A percentile compares a stretch with the other conserved stretches of the same genome.
Conservation (phyloP, 2,113 vertebrate species). For the Aspidoscelis tigris region DNA sequence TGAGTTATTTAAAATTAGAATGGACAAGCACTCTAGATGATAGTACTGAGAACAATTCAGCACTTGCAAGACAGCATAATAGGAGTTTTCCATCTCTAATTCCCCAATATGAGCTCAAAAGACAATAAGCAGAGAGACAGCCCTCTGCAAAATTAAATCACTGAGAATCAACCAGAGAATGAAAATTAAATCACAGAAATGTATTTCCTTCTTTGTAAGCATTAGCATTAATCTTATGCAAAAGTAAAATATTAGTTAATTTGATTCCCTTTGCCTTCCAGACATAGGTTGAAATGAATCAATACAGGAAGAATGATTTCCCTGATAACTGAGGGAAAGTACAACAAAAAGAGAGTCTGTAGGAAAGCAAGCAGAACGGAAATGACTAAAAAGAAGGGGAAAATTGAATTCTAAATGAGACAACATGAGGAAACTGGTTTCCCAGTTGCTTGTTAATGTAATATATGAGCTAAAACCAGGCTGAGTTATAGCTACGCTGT, state of each 20-base stretch:
- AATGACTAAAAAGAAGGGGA: slow-evolving; percentile 30
- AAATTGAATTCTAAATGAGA: neutral
- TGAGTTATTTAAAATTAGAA: slow-evolving; percentile 46
- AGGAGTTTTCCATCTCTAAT: slow-evolving; percentile 48
- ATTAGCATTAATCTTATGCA: slow-evolving; percentile 71
- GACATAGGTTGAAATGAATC: slow-evolving; percentile 64
- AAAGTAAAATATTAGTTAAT: slow-evolving; percentile 74
- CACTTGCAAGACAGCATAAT: slow-evolving; percentile 44
- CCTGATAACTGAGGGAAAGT: slow-evolving; percentile 54
- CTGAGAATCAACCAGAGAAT: slow-evolving; percentile 61
- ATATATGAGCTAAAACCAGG: neutral
- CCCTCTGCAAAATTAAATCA: slow-evolving; percentile 69
- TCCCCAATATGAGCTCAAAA: slow-evolving; percentile 45
- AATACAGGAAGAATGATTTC: slow-evolving; percentile 61
- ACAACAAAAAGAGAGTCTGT: neutral
- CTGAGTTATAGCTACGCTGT: slow-evolving; percentile 19
- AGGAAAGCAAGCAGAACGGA: slow-evolving; percentile 45
- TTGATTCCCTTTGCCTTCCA: slow-evolving; percentile 68
- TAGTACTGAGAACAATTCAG: slow-evolving; percentile 6
- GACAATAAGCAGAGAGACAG: slow-evolving; percentile 70
- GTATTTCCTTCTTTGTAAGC: slow-evolving; percentile 69
- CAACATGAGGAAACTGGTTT: neutral
- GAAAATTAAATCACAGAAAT: slow-evolving; percentile 70
- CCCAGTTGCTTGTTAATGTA: neutral
- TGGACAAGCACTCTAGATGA: slow-evolving; percentile 42